Evolutionary conservation across 2,888 invertebrate species (phyloP).

Genomic region (Lithosia quadra): DNA sequence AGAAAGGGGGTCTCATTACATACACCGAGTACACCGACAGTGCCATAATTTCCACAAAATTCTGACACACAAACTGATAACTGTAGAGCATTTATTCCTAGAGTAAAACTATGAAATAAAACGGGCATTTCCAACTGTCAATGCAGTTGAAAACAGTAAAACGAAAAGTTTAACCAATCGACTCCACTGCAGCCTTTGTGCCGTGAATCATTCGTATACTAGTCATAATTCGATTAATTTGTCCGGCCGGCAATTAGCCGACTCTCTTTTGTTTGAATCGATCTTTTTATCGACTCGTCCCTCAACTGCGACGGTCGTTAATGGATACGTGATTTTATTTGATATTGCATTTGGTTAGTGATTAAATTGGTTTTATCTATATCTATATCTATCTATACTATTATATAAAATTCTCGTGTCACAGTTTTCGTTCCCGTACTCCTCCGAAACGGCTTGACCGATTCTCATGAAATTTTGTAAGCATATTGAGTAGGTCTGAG

Average conservation of each 20-base stretch:
- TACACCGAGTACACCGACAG: too few species aligned
- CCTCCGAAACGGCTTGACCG: too few species aligned
- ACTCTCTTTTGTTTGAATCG: conserved; percentile 46
- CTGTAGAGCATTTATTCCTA: too few species aligned
- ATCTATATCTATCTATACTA: too few species aligned
- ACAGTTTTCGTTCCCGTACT: too few species aligned
- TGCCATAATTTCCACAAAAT: too few species aligned
- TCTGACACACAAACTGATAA: too few species aligned
- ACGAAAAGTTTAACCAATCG: neutral
- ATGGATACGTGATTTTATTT: conserved; percentile 59
- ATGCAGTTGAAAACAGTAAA: neutral
- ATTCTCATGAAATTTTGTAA: too few species aligned
- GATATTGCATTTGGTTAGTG: conserved; percentile 58
- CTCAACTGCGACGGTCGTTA: conserved; percentile 56
- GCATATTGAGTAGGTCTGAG: too few species aligned
- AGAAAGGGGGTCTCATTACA: too few species aligned
- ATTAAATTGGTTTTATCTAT: conserved; percentile 44
- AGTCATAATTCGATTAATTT: conserved; percentile 69
- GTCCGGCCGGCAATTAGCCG: conserved; percentile 63
- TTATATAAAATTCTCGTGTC: too few species aligned
- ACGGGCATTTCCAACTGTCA: neutral
- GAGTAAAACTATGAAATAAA: too few species aligned
- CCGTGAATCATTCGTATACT: conserved; percentile 36
- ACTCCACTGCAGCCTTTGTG: conserved; percentile 38
- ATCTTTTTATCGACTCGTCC: conserved; percentile 55